Evolutionary conservation across 1,140 invertebrate species (phyloP).

Genomic region (silkworm (Bombyx mori)): ASM3026992v2 NC_085116.1:11818001-11818500

Average conservation of each 20-base stretch:
- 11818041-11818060: too few species aligned
- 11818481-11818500: conserved; percentile 44
- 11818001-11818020: too few species aligned
- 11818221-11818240: conserved; percentile 70
- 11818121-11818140: conserved; percentile 44
- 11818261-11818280: conserved; percentile 37
- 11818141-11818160: conserved; percentile 39
- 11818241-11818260: conserved; percentile 63
- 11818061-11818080: background rate
- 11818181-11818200: conserved; percentile 41
- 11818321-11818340: conserved; percentile 33
- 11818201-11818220: conserved; percentile 49
- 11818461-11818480: conserved; percentile 62
- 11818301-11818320: conserved; percentile 26
- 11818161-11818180: conserved; percentile 37
- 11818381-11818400: conserved; percentile 71
- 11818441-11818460: conserved; percentile 41
- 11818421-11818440: conserved; percentile 67
- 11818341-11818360: conserved; percentile 41
- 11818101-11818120: conserved; percentile 23
- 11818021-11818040: too few species aligned
- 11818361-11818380: conserved; percentile 56
- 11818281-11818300: conserved; percentile 16
- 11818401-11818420: conserved; percentile 69
- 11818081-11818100: conserved; percentile 12